Percentiles rank a stretch among this genome's conserved stretches.
These are phyloP conservation scores for Myiotriccus ornatus DNA, from an alignment of 2,797 vertebrate species.

Conservation along the genomic window DNA sequence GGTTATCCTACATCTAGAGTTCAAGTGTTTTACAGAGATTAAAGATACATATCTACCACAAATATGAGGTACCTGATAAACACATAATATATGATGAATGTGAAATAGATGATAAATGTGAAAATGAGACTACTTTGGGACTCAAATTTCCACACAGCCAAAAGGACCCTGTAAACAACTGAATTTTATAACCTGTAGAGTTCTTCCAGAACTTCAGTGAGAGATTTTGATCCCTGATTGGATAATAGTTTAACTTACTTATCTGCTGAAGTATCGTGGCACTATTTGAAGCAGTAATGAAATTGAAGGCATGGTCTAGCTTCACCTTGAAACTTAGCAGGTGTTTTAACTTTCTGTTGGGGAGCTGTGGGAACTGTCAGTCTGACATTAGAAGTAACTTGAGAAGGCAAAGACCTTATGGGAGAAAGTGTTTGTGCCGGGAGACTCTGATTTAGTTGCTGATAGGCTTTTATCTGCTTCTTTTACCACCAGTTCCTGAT, in stretches of 20 bases:
- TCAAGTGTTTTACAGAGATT: neutral
- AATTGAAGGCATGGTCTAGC: neutral
- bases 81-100: neutral
- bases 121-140: neutral
- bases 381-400: rapidly evolving
- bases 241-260: neutral
- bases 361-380: neutral
- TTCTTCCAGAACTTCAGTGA: neutral
- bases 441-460: neutral
- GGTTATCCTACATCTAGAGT: neutral
- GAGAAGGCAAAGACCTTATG: neutral
- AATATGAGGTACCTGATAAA: neutral
- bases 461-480: neutral
- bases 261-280: neutral
- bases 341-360: neutral
- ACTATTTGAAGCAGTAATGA: neutral
- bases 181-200: neutral
- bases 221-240: neutral
- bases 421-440: neutral
- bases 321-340: neutral
- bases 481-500: neutral
- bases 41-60: neutral
- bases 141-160: neutral
- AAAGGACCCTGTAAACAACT: neutral
- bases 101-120: neutral